phyloP scores from a whole-genome alignment of 2,113 vertebrate species.

The Plecotus auritus region DNA sequence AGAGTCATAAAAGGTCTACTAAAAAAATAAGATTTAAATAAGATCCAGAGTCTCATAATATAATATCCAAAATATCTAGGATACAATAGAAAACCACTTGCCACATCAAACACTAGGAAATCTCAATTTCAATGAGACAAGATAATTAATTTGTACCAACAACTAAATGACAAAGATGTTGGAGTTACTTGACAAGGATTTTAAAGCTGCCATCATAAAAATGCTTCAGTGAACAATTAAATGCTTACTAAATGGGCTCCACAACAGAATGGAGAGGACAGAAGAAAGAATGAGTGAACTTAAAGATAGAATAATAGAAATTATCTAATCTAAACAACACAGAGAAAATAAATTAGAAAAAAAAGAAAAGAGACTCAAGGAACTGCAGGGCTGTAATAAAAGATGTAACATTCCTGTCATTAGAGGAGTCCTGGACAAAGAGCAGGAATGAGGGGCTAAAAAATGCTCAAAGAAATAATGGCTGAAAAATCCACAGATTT shows the following conservation, averaged over 20 bases:
- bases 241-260: neutral
- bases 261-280: conserved; percentile 1
- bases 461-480: neutral
- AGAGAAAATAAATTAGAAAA: neutral
- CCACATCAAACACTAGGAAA: conserved; percentile 11
- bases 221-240: neutral
- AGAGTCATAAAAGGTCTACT: neutral
- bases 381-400: neutral
- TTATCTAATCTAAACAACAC: neutral
- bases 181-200: conserved; percentile 6
- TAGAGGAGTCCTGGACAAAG: neutral
- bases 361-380: neutral
- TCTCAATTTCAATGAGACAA: conserved; percentile 19
- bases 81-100: conserved; percentile 27
- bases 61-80: neutral
- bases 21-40: conserved; percentile 20
- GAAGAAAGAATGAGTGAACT: neutral
- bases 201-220: neutral
- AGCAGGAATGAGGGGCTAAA: neutral
- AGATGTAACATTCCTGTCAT: neutral
- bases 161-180: neutral
- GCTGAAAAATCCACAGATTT: neutral
- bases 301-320: neutral
- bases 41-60: neutral
- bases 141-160: neutral